A percentile compares a stretch with the other conserved stretches of the same genome.
Conservation (phyloP, 2,797 vertebrate species). For the Champsocephalus gunnari region DNA sequence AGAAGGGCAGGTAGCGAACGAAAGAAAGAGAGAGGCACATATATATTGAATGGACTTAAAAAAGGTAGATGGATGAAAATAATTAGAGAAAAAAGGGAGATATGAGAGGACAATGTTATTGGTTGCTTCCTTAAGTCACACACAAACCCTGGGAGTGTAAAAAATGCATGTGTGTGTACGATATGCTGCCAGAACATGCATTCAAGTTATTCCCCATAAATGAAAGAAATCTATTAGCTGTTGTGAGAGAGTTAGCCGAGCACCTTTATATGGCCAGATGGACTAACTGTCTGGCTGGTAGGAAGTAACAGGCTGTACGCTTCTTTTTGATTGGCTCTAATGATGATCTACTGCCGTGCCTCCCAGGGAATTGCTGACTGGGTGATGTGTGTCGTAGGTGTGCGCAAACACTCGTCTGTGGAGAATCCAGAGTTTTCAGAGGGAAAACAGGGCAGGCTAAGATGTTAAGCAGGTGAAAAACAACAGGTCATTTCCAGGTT, state of each 20-base stretch:
- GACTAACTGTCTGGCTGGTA: constrained; percentile 74
- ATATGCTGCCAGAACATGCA: constrained; percentile 38
- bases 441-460: constrained; percentile 37
- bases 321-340: constrained; percentile 81
- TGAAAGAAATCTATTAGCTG: constrained; percentile 60
- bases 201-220: constrained; percentile 54
- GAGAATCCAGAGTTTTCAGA: constrained; percentile 40
- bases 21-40: constrained; percentile 15
- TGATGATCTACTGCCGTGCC: constrained; percentile 77
- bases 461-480: constrained; percentile 18
- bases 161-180: constrained; percentile 18
- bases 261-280: constrained; percentile 71
- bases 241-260: constrained; percentile 60
- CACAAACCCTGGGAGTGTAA: constrained; percentile 3
- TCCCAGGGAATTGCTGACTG: constrained; percentile 71
- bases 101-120: constrained; percentile 31
- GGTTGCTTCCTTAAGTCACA: background rate
- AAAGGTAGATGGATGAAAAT: background rate
- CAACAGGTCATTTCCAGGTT: background rate
- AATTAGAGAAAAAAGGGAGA: constrained; percentile 7
- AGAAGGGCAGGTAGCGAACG: constrained; percentile 33
- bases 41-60: constrained; percentile 33
- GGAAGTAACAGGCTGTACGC: constrained; percentile 75
- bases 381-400: constrained; percentile 47
- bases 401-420: constrained; percentile 17